Evolutionary conservation across 2,888 invertebrate species (phyloP), one percentile per base, ranked within the genome.

Genomic region (Parapristionchus giblindavisi): DNA sequence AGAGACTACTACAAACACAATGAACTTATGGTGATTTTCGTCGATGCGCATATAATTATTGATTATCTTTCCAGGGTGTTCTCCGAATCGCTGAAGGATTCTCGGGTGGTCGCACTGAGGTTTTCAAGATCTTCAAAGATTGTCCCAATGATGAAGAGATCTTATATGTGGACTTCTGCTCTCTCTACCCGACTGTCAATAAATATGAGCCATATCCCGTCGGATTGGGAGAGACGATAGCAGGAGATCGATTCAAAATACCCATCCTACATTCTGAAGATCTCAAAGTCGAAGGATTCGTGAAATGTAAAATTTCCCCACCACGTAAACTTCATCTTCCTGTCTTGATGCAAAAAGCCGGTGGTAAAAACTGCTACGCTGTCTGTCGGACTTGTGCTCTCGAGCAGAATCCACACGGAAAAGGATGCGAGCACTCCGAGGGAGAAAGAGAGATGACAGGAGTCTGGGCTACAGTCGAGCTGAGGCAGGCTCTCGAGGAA

Each of bases 381-480:
- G n/a, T 38, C 61, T 61, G 61, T 40, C 36, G 61, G 24, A 61
- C 61, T 8, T 61, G 61, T 14, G 61, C 61, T 14, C 38, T 24
- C 1, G 38, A 8, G 5, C 61, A 38, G 38, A 27, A 61, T n/a
- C 61, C 61, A 24, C 32, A 29, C 24, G 36, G 21, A n/a, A 21
- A 60, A 17, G 6, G 61, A 3, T 61, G 61, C 38, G 40, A 24
- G 8, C 61, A 61, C 27, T 11, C 38, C 3, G 61, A 61, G 5
- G 38, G 40, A 24, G 61, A 61, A 21, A 24, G 61, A 38, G 61
- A 21, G n/a, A 61, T 61, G 61, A 32, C n/a, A 2, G 61, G 61
- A 61, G 40, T 40, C 17, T 61, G 36, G 38, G n/a, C 61, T 3
- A 40, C 61, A 2, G 24, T 38, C 11, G 36, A 61, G 32, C 21